A percentile compares a stretch with the other conserved stretches of the same genome.
These are phyloP conservation scores for Toxostoma redivivum DNA, from an alignment of 2,113 vertebrate species.

Conservation along the genomic window DNA sequence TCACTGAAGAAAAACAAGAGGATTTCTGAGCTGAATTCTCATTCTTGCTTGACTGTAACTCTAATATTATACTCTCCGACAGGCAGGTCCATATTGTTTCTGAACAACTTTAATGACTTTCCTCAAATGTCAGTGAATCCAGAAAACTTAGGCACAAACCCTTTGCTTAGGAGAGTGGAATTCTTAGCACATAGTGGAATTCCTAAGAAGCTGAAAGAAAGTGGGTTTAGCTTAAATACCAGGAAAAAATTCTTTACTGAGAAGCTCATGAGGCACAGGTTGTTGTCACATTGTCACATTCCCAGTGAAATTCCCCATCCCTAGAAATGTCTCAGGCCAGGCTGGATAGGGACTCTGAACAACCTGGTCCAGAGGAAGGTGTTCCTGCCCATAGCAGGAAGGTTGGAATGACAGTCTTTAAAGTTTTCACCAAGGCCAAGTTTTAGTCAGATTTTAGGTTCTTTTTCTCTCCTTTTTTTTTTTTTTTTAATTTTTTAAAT, in stretches of 20 bases:
- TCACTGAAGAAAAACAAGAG: not conserved
- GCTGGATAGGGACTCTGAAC: not conserved
- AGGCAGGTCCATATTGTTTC: not conserved
- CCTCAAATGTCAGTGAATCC: not conserved
- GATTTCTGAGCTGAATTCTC: not conserved
- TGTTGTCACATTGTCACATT: not conserved
- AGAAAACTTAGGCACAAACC: not conserved
- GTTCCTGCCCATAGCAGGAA: rapidly evolving
- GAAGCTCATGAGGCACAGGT: rapidly evolving
- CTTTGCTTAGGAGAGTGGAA: not conserved
- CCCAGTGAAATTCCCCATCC: not conserved
- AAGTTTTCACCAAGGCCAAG: not conserved
- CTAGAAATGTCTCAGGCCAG: not conserved
- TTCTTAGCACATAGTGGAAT: not conserved
- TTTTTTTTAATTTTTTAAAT: rapidly evolving
- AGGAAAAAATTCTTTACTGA: not conserved
- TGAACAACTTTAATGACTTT: not conserved
- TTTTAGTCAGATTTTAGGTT: not conserved
- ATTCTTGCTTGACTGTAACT: not conserved
- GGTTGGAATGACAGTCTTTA: not conserved
- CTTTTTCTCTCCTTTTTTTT: rapidly evolving
- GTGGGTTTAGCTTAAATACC: not conserved
- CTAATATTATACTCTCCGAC: not conserved
- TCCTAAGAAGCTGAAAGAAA: not conserved
- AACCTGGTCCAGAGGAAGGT: not conserved